Conservation (phyloP, 2,888 invertebrate species). For the Timema podura region DNA sequence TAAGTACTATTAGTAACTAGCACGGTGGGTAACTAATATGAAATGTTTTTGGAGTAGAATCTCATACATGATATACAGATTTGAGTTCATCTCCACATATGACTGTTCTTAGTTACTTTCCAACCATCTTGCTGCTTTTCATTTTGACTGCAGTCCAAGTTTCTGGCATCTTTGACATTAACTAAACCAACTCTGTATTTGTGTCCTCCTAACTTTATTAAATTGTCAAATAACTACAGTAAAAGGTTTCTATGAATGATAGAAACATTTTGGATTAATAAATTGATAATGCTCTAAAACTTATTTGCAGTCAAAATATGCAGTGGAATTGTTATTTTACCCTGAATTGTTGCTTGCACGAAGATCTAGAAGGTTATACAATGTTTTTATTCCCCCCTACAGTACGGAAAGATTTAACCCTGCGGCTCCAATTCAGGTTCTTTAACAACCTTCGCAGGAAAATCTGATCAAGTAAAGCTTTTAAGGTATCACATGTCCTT, state of each 20-base stretch:
- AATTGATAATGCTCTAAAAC: too few species aligned
- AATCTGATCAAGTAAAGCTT: slow-evolving; percentile 37
- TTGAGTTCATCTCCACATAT: background rate
- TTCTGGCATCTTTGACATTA: too few species aligned
- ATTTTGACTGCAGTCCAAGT: background rate
- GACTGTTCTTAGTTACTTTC: background rate
- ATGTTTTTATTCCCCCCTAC: slow-evolving; percentile 48
- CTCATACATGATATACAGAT: too few species aligned
- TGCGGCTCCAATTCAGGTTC: slow-evolving; percentile 93
- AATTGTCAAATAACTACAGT: too few species aligned
- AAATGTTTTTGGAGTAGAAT: too few species aligned
- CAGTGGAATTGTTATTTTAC: background rate
- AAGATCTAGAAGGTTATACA: background rate
- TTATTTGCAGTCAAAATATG: too few species aligned
- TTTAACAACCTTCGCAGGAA: slow-evolving; percentile 89
- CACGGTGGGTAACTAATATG: too few species aligned
- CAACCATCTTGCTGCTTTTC: background rate
- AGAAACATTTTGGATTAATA: too few species aligned
- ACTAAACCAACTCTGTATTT: too few species aligned
- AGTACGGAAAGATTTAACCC: slow-evolving; percentile 95
- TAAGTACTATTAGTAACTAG: too few species aligned
- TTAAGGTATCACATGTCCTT: slow-evolving; percentile 24
- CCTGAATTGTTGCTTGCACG: background rate
- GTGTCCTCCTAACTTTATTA: too few species aligned
- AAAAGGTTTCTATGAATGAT: too few species aligned